These are phyloP conservation scores for Limosa lapponica DNA, from an alignment of 2,797 vertebrate genomes.

Conservation along the genomic window DNA sequence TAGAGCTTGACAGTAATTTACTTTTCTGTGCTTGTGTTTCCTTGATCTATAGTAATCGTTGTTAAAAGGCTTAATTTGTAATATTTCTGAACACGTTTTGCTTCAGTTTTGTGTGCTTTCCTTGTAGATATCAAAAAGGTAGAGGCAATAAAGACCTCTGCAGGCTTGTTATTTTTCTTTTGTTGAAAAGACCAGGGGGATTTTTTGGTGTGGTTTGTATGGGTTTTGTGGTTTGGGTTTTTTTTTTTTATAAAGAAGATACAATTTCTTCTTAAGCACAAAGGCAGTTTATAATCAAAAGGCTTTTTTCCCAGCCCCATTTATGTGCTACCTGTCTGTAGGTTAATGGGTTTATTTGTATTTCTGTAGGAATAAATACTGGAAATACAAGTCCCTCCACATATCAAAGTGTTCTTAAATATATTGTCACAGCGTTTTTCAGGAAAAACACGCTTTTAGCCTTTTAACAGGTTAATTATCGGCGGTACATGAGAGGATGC, in stretches of 20 bases:
- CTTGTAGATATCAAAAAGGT: background rate
- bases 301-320: background rate
- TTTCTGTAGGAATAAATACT: background rate
- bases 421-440: background rate
- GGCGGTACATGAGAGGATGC: background rate
- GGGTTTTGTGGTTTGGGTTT: too few species aligned
- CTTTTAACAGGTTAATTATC: background rate
- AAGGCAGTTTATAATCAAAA: background rate
- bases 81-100: background rate
- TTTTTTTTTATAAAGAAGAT: background rate
- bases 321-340: background rate
- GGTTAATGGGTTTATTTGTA: background rate
- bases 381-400: background rate
- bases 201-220: background rate
- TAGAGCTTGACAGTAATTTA: background rate
- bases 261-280: background rate
- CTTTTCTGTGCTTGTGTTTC: constrained; percentile 16
- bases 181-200: background rate
- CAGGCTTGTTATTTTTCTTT: background rate
- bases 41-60: background rate
- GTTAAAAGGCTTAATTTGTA: background rate
- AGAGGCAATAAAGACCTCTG: background rate
- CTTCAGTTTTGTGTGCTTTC: background rate
- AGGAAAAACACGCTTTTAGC: background rate
- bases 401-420: background rate